Percentiles rank a stretch among this genome's conserved stretches.
phyloP scores from a whole-genome alignment of 2,888 invertebrate species.

The Deilephila porcellus region DNA sequence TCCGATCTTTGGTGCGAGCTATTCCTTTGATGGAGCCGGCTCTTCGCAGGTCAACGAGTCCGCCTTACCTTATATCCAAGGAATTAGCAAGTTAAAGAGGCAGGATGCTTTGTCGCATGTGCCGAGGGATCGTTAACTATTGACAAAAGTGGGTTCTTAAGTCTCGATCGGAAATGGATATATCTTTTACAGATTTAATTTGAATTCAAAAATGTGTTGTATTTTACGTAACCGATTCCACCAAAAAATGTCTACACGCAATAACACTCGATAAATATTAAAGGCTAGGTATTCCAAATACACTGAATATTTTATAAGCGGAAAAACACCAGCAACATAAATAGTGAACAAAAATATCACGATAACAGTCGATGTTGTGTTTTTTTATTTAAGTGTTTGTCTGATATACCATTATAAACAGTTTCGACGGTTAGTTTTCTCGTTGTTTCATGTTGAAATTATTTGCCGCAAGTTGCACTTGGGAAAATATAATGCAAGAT shows the following conservation, averaged over 20 bases:
- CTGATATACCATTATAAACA: too few species aligned
- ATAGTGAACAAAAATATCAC: not conserved
- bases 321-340: not conserved
- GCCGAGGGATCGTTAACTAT: not conserved
- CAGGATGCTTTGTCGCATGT: not conserved
- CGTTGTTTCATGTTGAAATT: too few species aligned
- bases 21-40: not conserved
- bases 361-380: not conserved
- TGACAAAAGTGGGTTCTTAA: not conserved
- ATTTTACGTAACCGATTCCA: not conserved
- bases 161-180: not conserved
- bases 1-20: not conserved
- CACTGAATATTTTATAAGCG: constrained; percentile 17
- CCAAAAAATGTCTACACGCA: not conserved
- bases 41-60: constrained; percentile 3
- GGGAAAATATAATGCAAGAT: not conserved
- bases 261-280: not conserved
- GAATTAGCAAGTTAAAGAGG: constrained; percentile 6
- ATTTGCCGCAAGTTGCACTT: not conserved
- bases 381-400: not conserved
- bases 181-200: not conserved
- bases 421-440: too few species aligned
- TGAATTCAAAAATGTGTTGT: not conserved
- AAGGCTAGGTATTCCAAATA: constrained; percentile 9
- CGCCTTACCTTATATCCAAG: not conserved